Evolutionary conservation across 2,888 invertebrate genomes (phyloP).

Genomic region (Volucella zonaria): DNA sequence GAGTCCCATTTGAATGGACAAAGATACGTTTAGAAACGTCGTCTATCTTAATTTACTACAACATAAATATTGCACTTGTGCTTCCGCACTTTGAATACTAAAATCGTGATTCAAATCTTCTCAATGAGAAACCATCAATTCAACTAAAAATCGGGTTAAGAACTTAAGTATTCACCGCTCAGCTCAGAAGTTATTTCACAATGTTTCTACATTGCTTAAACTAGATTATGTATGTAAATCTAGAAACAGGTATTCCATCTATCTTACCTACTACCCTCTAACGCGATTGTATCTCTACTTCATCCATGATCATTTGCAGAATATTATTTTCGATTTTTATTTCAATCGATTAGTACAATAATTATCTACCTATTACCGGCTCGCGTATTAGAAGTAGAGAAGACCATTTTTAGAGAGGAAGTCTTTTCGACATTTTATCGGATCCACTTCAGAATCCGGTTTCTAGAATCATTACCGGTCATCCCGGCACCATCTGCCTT

Average conservation of each 20-base stretch:
- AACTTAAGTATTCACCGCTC: not conserved
- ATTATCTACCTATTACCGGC: conserved; percentile 27
- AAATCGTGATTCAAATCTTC: not conserved
- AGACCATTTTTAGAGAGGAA: conserved; percentile 47
- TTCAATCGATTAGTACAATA: conserved; percentile 29
- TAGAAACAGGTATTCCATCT: conserved; percentile 52
- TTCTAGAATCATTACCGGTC: conserved; percentile 11
- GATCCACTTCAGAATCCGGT: conserved; percentile 40
- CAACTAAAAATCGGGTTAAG: no score
- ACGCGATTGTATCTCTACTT: conserved; percentile 3
- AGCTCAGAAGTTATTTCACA: not conserved
- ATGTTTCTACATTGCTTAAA: conserved; percentile 7
- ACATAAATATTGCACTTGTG: conserved; percentile 5
- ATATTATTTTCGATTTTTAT: conserved; percentile 17
- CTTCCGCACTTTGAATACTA: conserved; percentile 17
- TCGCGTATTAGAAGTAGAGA: conserved; percentile 6
- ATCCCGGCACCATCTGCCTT: conserved; percentile 13
- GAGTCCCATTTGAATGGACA: no score
- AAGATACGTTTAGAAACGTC: no score
- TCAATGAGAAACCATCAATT: not conserved
- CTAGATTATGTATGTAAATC: conserved; percentile 46
- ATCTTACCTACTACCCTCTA: conserved; percentile 8
- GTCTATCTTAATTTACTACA: not conserved
- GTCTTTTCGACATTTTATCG: conserved; percentile 55
- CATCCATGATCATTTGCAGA: conserved; percentile 22